Conservation (phyloP, 2,888 invertebrate genomes). For the Conomelus anceps region DNA sequence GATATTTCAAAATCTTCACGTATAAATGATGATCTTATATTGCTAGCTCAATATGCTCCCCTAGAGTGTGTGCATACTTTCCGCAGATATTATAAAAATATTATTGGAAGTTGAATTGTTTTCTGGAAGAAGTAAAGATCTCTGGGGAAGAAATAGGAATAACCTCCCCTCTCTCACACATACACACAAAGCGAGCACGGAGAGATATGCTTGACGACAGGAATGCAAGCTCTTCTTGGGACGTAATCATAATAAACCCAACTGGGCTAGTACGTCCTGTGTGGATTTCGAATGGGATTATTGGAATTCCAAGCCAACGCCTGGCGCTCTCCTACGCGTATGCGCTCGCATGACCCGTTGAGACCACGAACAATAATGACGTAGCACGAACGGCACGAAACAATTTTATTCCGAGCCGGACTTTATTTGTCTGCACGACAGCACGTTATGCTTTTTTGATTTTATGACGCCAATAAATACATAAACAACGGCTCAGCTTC, state of each 20-base stretch:
- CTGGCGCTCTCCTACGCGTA: not conserved
- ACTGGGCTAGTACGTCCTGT: not conserved
- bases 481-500: not conserved
- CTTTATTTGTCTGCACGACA: not conserved
- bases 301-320: not conserved
- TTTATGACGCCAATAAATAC: not conserved
- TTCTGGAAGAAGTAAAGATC: not conserved
- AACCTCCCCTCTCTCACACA: not conserved
- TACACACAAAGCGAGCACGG: not conserved
- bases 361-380: not conserved
- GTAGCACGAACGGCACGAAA: not conserved
- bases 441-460: not conserved
- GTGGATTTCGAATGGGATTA: not conserved
- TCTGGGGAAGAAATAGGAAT: not conserved
- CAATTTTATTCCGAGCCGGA: not conserved
- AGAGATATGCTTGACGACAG: not conserved
- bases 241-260: not conserved
- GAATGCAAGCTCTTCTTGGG: not conserved
- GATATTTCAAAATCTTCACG: no score
- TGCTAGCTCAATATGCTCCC: not conserved
- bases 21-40: not conserved
- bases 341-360: not conserved
- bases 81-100: not conserved
- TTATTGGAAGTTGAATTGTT: not conserved
- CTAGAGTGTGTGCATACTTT: not conserved